Conservation (phyloP, 1,140 invertebrate species). For the Drosophila athabasca region DNA sequence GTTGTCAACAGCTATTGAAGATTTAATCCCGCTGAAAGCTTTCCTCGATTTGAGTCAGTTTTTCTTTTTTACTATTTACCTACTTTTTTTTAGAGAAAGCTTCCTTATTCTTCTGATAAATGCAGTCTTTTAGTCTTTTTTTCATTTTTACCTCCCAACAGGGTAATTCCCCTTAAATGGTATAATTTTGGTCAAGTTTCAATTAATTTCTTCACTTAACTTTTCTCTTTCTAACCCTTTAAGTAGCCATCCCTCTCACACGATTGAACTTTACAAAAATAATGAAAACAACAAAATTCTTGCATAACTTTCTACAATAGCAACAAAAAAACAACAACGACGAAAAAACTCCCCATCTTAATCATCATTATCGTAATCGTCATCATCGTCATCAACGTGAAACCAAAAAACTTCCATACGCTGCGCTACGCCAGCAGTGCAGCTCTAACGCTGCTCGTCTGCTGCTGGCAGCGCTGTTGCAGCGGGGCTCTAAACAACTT, state of each 20-base stretch:
- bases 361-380: conserved; percentile 18
- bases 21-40: conserved; percentile 16
- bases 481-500: conserved; percentile 60
- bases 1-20: conserved; percentile 5
- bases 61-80: too few relatives aligned
- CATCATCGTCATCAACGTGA: conserved; percentile 4
- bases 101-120: too few relatives aligned
- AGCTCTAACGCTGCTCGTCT: conserved; percentile 30
- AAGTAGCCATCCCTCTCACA: not conserved
- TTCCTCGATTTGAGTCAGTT: too few relatives aligned
- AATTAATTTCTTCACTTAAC: not conserved
- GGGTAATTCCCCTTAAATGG: too few relatives aligned
- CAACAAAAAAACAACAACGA: conserved; percentile 13
- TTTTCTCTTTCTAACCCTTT: not conserved
- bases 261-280: conserved; percentile 11
- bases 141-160: too few relatives aligned
- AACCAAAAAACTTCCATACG: conserved; percentile 54
- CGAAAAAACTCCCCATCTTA: conserved; percentile 3
- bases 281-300: conserved; percentile 53
- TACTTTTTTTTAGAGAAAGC: not conserved
- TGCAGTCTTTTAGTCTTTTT: too few relatives aligned
- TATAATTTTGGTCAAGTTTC: too few relatives aligned
- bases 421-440: conserved; percentile 41
- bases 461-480: too few relatives aligned
- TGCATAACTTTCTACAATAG: conserved; percentile 56